Evolutionary conservation across 2,113 vertebrate species (phyloP), one percentile per base, ranked within the genome.

Genomic region (Hippopotamus amphibius): DNA sequence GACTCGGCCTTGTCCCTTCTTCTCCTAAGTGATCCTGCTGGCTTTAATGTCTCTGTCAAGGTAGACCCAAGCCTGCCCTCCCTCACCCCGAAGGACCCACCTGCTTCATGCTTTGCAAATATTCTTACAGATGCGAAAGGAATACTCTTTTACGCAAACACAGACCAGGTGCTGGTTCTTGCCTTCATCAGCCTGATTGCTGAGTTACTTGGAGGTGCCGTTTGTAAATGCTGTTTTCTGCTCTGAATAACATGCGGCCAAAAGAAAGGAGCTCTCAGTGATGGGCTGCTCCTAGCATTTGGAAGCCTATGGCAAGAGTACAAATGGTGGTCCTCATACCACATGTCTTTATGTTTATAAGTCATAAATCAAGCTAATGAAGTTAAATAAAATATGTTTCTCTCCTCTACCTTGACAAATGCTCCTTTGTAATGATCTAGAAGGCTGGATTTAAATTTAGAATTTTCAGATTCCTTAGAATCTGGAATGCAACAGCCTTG

Each of bases 61-160:
- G 69, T 43, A 72, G 57, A 88, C 26, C 79, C 88, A 95, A 88
- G 43, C 88, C 83, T 98, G 46, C 83, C 55, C 92, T 55, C 61
- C 28, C 68, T 66, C 1, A 61, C 0, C 41, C 82, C 37, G 26
- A 77, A 22, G 2, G 13, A 9, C 72, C 65, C 69, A 82, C 57
- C 53, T 87, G 65, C 59, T 84, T 24, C 22, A 85, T 83, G 28
- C 84, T 86, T 95, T 77, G n/a, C 80, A 84, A 74, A 76, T 97
- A 88, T 24, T 90, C 63, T 95, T 87, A 63, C 61, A 79, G 76
- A 85, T 92, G 87, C 26, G 83, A 68, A 83, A 79, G 72, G 37
- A 92, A 71, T 53, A 43, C 57, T 33, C 61, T 77, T 91, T 93
- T 59, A 69, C 74, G 37, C 22, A 83, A 80, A 61, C 63, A 83